These are phyloP conservation scores for Lepus timidus DNA, from an alignment of 2,113 vertebrate genomes.

Conservation along the genomic window DNA sequence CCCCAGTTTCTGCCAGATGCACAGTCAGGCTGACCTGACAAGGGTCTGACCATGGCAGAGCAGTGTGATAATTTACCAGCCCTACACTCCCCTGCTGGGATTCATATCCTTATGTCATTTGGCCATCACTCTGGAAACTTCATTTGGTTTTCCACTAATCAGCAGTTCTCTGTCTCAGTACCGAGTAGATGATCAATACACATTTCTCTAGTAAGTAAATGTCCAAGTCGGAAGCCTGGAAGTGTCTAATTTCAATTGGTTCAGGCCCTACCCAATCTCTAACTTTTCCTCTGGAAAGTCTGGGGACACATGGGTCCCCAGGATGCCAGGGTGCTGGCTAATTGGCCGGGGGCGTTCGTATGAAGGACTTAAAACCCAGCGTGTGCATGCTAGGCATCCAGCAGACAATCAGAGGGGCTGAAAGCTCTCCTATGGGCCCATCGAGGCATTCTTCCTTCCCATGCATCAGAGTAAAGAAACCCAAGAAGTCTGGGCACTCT, in stretches of 20 bases:
- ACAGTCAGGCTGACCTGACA: conserved; percentile 26
- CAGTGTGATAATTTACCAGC: background rate
- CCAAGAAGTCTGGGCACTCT: background rate
- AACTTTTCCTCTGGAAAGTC: background rate
- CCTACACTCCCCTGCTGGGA: background rate
- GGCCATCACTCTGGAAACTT: background rate
- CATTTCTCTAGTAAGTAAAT: background rate
- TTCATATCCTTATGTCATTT: conserved; percentile 2
- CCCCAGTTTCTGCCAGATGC: conserved; percentile 18
- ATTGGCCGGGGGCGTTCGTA: background rate
- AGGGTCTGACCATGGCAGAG: background rate
- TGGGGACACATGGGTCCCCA: background rate
- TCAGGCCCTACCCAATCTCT: background rate
- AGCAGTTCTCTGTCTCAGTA: background rate
- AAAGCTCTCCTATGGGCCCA: too few relatives aligned
- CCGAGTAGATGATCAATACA: conserved; percentile 23
- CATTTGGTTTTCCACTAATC: background rate
- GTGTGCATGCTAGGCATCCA: too few relatives aligned
- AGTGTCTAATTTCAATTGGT: background rate
- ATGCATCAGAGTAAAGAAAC: background rate
- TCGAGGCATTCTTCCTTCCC: background rate
- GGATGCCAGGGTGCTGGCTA: background rate
- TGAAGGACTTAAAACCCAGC: background rate
- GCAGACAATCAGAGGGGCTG: background rate
- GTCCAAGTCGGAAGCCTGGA: background rate